phyloP scores from a whole-genome alignment of 2,113 vertebrate species.

The Upupa epops region DNA sequence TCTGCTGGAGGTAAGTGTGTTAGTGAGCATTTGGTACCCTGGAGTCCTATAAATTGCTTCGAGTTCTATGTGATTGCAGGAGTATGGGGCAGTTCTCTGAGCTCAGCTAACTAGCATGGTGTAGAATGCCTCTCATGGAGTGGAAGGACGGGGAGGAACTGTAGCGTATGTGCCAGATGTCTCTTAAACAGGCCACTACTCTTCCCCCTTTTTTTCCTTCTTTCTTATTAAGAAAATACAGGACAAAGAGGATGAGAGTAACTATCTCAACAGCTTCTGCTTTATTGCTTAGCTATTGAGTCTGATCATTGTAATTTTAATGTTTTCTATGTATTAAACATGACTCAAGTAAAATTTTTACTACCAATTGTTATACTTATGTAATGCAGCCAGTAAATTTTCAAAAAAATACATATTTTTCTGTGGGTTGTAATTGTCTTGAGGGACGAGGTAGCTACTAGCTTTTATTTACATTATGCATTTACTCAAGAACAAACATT shows the following conservation, averaged over 20 bases:
- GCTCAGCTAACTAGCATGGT: not conserved
- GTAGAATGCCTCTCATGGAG: not conserved
- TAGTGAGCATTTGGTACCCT: not conserved
- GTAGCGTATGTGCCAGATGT: conserved; percentile 39
- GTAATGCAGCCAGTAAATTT: not conserved
- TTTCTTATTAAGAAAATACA: not conserved
- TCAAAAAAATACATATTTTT: not conserved
- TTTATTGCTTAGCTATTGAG: not conserved
- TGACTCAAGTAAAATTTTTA: not conserved
- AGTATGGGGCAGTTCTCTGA: not conserved
- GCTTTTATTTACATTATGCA: not conserved
- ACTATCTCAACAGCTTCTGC: not conserved
- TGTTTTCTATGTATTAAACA: not conserved
- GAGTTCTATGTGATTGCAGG: accelerated
- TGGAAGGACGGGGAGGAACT: conserved; percentile 24
- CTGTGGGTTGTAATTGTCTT: not conserved
- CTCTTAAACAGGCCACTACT: conserved; percentile 44
- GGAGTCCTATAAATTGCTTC: accelerated
- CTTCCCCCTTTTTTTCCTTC: not conserved
- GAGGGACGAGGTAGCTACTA: not conserved
- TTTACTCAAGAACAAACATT: not conserved
- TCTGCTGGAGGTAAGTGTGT: not conserved
- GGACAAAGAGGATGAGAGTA: not conserved
- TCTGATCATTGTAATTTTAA: not conserved
- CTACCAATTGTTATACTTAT: not conserved